Evolutionary conservation across 1,140 invertebrate genomes (phyloP).

Genomic region (Cyrtorhinus lividipennis): DNA sequence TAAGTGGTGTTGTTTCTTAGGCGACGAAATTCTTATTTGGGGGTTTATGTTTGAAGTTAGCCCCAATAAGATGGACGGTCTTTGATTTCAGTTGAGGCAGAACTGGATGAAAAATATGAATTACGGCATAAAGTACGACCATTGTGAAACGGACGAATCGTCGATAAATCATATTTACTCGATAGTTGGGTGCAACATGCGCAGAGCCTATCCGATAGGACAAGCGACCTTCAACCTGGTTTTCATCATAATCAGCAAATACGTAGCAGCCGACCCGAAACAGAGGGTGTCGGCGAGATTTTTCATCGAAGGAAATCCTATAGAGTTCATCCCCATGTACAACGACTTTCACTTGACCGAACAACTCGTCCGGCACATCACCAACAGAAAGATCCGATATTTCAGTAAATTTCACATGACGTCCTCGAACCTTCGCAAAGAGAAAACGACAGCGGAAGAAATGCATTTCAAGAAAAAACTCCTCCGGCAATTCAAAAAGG

Average conservation of each 20-base stretch:
- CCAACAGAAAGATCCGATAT: background rate
- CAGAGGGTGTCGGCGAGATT: background rate
- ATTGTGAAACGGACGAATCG: background rate
- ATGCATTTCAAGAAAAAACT: background rate
- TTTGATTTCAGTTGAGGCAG: background rate
- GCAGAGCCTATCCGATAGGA: background rate
- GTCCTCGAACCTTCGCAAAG: background rate
- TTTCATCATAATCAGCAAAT: background rate
- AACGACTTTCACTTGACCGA: background rate
- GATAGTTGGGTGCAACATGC: background rate
- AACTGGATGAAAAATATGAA: background rate
- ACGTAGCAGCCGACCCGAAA: background rate
- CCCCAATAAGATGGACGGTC: no score
- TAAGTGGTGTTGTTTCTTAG: no score
- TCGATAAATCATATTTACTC: background rate
- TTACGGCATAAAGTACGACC: background rate
- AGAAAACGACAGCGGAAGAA: background rate
- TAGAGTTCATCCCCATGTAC: background rate
- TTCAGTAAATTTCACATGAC: background rate
- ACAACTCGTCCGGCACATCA: background rate
- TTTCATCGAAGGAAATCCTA: background rate
- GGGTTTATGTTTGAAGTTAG: no score
- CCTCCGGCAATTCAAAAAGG: background rate
- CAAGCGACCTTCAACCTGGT: conserved; percentile 1
- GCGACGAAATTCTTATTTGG: no score